Conservation (phyloP, 2,797 vertebrate species). For the Calcarius lapponicus region DNA sequence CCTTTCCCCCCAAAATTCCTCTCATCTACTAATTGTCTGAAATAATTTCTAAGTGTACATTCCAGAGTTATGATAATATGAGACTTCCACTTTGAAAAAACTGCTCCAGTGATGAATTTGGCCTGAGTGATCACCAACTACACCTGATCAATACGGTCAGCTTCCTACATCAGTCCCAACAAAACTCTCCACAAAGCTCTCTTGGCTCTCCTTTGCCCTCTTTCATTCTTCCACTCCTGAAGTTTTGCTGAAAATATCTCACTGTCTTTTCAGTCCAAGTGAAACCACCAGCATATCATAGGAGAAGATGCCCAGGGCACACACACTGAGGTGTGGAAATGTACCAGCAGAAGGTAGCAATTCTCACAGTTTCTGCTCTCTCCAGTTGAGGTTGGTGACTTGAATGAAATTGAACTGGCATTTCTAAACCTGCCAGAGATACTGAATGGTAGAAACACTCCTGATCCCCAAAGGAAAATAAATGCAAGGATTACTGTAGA, state of each 20-base stretch:
- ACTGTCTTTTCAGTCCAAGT: not conserved
- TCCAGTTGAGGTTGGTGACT: not conserved
- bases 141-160: fast-evolving
- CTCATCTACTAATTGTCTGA: not conserved
- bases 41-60: not conserved
- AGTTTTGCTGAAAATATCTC: not conserved
- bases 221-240: not conserved
- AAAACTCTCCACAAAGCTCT: not conserved
- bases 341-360: not conserved
- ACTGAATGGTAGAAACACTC: not conserved
- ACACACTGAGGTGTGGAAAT: not conserved
- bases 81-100: not conserved
- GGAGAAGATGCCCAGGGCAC: not conserved
- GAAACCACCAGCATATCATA: not conserved
- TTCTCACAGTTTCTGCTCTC: not conserved
- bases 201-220: not conserved
- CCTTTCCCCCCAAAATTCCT: fast-evolving
- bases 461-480: not conserved
- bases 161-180: not conserved
- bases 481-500: not conserved
- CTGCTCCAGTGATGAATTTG: not conserved
- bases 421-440: not conserved
- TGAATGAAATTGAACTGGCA: not conserved
- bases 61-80: not conserved
- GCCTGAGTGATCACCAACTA: not conserved